These are phyloP conservation scores for Sycophila texana DNA, from an alignment of 2,888 invertebrate species.

Conservation along the genomic window DNA sequence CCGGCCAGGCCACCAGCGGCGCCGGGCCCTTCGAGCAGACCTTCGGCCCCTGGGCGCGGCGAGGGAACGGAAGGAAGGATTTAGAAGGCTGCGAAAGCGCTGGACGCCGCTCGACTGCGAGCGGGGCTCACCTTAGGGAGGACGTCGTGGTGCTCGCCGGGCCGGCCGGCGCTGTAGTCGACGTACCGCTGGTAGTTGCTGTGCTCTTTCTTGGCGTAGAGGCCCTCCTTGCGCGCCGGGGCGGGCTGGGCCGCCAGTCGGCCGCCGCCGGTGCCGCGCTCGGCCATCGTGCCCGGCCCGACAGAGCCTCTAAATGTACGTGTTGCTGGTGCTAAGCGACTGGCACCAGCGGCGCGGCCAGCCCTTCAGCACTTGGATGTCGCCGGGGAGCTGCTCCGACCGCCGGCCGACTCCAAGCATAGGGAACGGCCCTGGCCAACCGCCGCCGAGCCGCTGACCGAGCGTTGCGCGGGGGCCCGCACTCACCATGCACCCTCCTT, in stretches of 20 bases:
- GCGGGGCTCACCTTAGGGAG: too few relatives aligned
- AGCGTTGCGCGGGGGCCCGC: constrained; percentile 23
- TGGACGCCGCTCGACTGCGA: too few relatives aligned
- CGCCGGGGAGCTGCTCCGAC: constrained; percentile 37
- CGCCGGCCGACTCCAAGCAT: constrained; percentile 69
- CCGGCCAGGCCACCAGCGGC: constrained; percentile 72
- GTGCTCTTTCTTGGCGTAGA: constrained; percentile 60
- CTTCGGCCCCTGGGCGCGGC: not conserved
- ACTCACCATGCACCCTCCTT: constrained; percentile 71
- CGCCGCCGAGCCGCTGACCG: constrained; percentile 46
- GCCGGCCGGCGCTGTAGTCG: constrained; percentile 45
- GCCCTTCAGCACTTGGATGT: constrained; percentile 71
- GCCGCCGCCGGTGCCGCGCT: constrained; percentile 53
- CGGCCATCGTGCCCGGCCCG: constrained; percentile 62
- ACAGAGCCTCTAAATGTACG: constrained; percentile 68
- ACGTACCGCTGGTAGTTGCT: constrained; percentile 58
- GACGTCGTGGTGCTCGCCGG: too few relatives aligned
- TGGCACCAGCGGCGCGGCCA: constrained; percentile 73
- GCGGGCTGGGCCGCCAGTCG: not conserved
- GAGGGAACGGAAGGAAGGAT: too few relatives aligned
- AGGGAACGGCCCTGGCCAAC: constrained; percentile 65
- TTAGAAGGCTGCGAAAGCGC: too few relatives aligned
- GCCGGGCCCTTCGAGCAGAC: constrained; percentile 62
- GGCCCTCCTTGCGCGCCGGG: constrained; percentile 59
- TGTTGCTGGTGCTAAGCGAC: constrained; percentile 62